Evolutionary conservation across 2,888 invertebrate genomes (phyloP), one percentile per base, ranked within the genome.

Genomic region (Drosophila peninsularis): DNA sequence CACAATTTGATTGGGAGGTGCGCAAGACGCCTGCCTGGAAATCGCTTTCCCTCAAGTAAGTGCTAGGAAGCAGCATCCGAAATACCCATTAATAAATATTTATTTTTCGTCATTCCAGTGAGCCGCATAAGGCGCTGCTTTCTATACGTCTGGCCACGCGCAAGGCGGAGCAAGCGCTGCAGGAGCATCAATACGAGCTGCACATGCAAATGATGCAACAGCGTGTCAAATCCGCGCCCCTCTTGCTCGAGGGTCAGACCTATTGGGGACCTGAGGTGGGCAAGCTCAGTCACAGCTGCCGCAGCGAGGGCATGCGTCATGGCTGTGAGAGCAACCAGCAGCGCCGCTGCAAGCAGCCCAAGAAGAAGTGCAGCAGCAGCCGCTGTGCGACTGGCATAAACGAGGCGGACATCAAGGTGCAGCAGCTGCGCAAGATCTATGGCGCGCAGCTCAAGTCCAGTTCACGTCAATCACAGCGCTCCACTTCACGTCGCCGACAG

Each of bases 11-110:
- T 69, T 92, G 92, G 92, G 92, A 92, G 74, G 92, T 92, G 1
- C 83, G 92, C 3, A 92, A 91, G 74, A 92, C 92, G 7, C 92
- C 92, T 0, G 92, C 92, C 6, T 92, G 92, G 92, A 92, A 92
- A 67, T 90, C 91, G 0, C 64, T 92, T 9, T 82, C 91, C 3
- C 74, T 91, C 4, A 91, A 91, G 92, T 92, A 58, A 74, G 82
- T 76, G 14, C 1, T n/a, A 14, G 30, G 13, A 41, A 34, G 0
- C 5, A 10, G 3, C 5, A 14, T 34, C 34, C 9, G n/a, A 7
- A 24, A 10, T 27, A 19, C 1, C 14, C 3, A 0, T 30, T 9
- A 27, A 1, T 41, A 39, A 57, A 3, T 67, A 2, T 37, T 37
- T 45, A 1, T 67, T 1, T 37, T 37, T 45, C 1, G 30, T 1